phyloP scores from a whole-genome alignment of 2,888 invertebrate species.

The Tenthredo notha region DNA sequence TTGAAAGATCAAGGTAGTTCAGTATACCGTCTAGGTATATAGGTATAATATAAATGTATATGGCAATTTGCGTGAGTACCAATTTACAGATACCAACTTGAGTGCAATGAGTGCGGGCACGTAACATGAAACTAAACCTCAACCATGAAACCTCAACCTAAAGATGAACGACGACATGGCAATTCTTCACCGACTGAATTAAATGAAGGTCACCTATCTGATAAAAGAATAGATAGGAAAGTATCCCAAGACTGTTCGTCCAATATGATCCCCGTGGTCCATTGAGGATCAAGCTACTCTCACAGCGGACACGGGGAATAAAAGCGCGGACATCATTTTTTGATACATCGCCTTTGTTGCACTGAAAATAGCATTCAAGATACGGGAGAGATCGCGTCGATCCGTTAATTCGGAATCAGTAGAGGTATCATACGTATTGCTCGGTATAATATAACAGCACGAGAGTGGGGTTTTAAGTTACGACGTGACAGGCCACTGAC shows the following conservation, averaged over 20 bases:
- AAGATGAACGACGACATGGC: not conserved
- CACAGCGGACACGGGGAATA: not conserved
- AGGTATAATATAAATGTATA: not conserved
- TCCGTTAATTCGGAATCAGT: not conserved
- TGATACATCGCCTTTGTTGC: not conserved
- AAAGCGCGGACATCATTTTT: not conserved
- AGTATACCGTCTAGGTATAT: not conserved
- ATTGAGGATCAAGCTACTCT: not conserved
- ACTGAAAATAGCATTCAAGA: not conserved
- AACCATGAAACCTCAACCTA: too few relatives aligned
- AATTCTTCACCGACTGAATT: not conserved
- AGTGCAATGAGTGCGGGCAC: not conserved
- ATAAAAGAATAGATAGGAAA: not conserved
- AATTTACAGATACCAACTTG: not conserved
- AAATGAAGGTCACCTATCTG: not conserved
- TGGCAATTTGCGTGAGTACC: not conserved
- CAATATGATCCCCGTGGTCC: not conserved
- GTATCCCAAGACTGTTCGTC: not conserved
- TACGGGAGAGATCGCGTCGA: not conserved
- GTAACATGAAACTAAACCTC: too few relatives aligned
- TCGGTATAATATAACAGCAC: not conserved
- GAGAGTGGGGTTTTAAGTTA: not conserved
- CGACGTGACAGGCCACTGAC: not conserved
- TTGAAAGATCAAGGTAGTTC: conserved; percentile 31
- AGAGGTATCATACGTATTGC: not conserved